phyloP scores from a whole-genome alignment of 2,797 vertebrate species.

The Coregonus sp. region DNA sequence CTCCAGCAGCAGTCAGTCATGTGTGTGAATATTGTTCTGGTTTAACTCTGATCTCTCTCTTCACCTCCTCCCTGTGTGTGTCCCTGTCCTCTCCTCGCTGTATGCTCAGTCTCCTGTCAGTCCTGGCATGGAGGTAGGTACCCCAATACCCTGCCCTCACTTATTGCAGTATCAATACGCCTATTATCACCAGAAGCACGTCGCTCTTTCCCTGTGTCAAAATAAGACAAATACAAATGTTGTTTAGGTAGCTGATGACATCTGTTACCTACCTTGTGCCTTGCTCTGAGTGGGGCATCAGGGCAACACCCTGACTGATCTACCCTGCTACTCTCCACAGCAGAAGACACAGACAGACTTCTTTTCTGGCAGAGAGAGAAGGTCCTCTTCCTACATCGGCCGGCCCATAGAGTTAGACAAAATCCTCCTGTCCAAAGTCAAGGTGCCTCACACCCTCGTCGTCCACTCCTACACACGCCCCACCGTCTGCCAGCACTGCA shows the following conservation, averaged over 20 bases:
- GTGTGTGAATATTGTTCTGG: not conserved
- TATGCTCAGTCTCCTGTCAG: slow-evolving; percentile 85
- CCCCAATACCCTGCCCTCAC: not conserved
- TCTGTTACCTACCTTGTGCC: not conserved
- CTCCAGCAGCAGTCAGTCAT: no score
- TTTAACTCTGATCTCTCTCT: slow-evolving; percentile 9
- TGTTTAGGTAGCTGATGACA: not conserved
- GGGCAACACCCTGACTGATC: no score
- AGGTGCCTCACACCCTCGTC: slow-evolving; percentile 95
- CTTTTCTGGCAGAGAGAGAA: slow-evolving; percentile 85
- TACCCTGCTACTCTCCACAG: slow-evolving; percentile 49
- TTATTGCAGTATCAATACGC: not conserved
- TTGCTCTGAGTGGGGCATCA: no score
- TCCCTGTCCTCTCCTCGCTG: slow-evolving; percentile 9
- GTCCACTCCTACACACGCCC: slow-evolving; percentile 96
- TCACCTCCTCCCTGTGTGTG: slow-evolving; percentile 1
- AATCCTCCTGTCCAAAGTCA: slow-evolving; percentile 92
- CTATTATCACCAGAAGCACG: not conserved
- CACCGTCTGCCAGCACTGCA: slow-evolving; percentile 96
- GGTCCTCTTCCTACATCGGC: slow-evolving; percentile 90
- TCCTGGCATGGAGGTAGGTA: slow-evolving; percentile 89
- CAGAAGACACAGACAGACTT: slow-evolving; percentile 89
- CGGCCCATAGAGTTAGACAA: slow-evolving; percentile 95
- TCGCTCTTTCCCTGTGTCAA: not conserved
- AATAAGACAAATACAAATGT: not conserved